Conservation (phyloP, 2,888 invertebrate genomes). For the Nemotelus nigrinus region DNA sequence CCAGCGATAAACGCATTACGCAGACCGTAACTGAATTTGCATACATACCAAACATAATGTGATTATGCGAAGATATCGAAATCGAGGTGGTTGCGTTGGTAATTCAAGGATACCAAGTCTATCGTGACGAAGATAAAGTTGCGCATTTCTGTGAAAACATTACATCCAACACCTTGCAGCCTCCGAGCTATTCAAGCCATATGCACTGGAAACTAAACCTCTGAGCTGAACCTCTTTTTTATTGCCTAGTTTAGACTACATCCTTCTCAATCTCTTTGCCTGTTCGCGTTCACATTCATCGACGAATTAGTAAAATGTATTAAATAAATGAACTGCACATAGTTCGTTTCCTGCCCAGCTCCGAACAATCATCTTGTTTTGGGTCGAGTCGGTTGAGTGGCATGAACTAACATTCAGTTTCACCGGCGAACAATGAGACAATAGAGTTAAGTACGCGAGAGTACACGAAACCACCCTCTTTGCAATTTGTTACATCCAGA, state of each 20-base stretch:
- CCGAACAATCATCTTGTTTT: slow-evolving; percentile 19
- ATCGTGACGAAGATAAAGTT: not conserved
- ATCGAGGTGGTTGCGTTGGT: not conserved
- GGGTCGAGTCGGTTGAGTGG: slow-evolving; percentile 26
- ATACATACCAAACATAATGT: not conserved
- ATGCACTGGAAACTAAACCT: too few relatives aligned
- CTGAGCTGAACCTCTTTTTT: too few relatives aligned
- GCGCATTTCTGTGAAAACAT: not conserved
- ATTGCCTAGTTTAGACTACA: too few relatives aligned
- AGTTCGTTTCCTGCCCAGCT: not conserved
- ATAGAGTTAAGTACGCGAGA: slow-evolving; percentile 4
- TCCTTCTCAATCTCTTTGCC: too few relatives aligned
- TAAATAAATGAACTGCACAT: too few relatives aligned
- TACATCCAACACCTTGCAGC: not conserved
- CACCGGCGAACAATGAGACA: not conserved
- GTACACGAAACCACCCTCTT: slow-evolving; percentile 15
- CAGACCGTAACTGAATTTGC: slow-evolving; percentile 23
- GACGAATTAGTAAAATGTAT: not conserved
- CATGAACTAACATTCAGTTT: slow-evolving; percentile 14
- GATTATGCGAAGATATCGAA: not conserved
- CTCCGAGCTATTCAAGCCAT: too few relatives aligned
- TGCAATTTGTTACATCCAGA: slow-evolving; percentile 14
- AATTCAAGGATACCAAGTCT: not conserved
- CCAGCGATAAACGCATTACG: slow-evolving; percentile 7
- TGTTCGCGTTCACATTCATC: not conserved